Evolutionary conservation across 2,113 vertebrate species (phyloP), one percentile per base, ranked within the genome.

Genomic region (Ceratotherium simum): DNA sequence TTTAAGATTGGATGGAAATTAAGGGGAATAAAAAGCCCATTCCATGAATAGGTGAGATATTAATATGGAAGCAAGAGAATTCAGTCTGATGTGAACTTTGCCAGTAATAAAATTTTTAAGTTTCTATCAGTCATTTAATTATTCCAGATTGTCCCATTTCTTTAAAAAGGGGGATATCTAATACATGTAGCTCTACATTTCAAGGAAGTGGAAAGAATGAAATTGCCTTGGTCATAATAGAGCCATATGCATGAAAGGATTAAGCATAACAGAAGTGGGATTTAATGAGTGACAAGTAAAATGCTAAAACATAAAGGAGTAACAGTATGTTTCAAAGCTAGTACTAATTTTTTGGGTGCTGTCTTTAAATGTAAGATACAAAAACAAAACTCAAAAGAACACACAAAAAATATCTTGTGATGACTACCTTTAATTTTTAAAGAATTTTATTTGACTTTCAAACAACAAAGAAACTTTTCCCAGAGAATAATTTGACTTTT

Each of bases 361-460:
- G 8, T 33, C 39, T 95, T 82, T 42, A 84, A 82, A 48, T 58
- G 10, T 11, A 60, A 42, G 27, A 64, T 70, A 21, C 6, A 78
- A 72, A 67, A 85, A 39, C 7, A 51, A 72, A 85, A 54, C 54
- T 81, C 31, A 36, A 78, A 78, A 56, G 27, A 91, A 42, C 13
- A 91, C 23, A n/a, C 12, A n/a, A 42, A 64, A 95, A 84, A 70
- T 60, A 89, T 73, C 54, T 73, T 58, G 20, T 79, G 9, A 69
- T 78, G 11, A 31, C 72, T n/a, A 46, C n/a, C 2, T 83, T 81
- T 51, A 67, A 83, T 82, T 82, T 79, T 97, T 92, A 90, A 39
- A 73, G 27, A 46, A 90, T 96, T 96, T 17, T 51, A 70, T 97
- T 96, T 95, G 95, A 93, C 16, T 76, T 97, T 90, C 87, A 94